These are phyloP conservation scores for Thamnaconus septentrionalis DNA, from an alignment of 2,113 vertebrate genomes.

Conservation along the genomic window DNA sequence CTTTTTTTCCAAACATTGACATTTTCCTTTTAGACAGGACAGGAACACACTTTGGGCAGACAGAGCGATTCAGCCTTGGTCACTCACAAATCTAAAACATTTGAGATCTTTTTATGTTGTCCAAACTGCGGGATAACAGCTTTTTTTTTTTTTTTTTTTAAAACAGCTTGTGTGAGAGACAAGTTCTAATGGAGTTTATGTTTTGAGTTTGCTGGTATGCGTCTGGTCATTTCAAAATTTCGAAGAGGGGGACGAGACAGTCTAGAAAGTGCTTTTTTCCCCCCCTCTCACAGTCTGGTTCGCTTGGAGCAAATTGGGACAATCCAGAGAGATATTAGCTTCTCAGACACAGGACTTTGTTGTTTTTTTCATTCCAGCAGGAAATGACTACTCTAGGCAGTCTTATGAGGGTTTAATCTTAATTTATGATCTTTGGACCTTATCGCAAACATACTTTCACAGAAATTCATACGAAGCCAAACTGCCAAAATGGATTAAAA, in stretches of 20 bases:
- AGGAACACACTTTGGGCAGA: too few species aligned
- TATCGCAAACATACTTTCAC: too few species aligned
- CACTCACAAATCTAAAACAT: too few species aligned
- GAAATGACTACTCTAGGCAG: conserved; percentile 6
- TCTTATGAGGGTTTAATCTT: neutral
- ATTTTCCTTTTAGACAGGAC: too few species aligned
- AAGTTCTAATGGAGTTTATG: conserved; percentile 6
- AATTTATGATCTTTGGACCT: neutral
- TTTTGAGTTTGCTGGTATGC: neutral
- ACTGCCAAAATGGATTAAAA: too few species aligned
- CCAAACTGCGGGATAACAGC: too few species aligned
- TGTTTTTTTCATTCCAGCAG: neutral
- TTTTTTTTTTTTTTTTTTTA: too few species aligned
- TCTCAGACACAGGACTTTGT: neutral
- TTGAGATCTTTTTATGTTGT: too few species aligned
- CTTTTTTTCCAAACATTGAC: too few species aligned
- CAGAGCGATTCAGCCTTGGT: too few species aligned
- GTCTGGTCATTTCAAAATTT: neutral
- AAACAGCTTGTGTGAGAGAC: neutral
- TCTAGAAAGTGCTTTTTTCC: neutral
- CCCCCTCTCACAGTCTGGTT: neutral
- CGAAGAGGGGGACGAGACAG: conserved; percentile 9
- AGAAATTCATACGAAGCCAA: too few species aligned
- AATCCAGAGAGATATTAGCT: conserved; percentile 2
- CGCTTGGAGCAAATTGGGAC: neutral